These are phyloP conservation scores for Bergia puertoricense DNA, from an alignment of 92 coral and sea anemone genomes.

Conservation along the genomic window DNA sequence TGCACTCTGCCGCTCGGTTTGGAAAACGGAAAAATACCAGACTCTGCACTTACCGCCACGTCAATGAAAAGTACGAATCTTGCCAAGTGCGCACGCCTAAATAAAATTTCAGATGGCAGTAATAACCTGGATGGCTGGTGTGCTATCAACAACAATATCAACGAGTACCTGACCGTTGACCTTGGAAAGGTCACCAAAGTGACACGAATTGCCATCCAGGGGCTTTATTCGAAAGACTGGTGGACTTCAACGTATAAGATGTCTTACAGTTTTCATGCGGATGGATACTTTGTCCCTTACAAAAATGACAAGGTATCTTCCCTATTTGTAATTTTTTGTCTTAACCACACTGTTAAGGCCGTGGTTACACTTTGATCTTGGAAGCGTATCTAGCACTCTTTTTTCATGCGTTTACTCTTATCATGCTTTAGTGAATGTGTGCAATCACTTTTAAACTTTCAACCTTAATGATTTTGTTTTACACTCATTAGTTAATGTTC, in stretches of 20 bases:
- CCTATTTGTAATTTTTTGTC: too few species aligned
- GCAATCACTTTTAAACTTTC: too few species aligned
- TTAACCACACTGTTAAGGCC: too few species aligned
- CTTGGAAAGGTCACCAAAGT: slow-evolving; percentile 22
- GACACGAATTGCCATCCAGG: slow-evolving; percentile 30
- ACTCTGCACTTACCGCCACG: slow-evolving; percentile 20
- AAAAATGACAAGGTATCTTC: slow-evolving; percentile 2
- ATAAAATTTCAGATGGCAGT: background rate
- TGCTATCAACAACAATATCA: background rate
- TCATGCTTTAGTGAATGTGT: too few species aligned
- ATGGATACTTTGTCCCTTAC: slow-evolving; percentile 21
- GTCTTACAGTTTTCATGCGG: background rate
- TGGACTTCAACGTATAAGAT: slow-evolving; percentile 6
- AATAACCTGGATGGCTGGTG: slow-evolving; percentile 18
- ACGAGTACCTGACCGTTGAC: slow-evolving; percentile 32
- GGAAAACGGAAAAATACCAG: slow-evolving; percentile 19
- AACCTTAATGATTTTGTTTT: too few species aligned
- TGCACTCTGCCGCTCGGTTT: slow-evolving; percentile 27
- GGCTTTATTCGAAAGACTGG: background rate
- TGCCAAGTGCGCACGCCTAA: slow-evolving; percentile 24
- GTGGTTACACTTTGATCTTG: too few species aligned
- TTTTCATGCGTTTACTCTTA: too few species aligned
- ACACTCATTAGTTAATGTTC: too few species aligned
- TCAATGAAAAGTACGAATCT: background rate
- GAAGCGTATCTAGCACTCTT: too few species aligned